Evolutionary conservation across 2,113 vertebrate species (phyloP).

Genomic region (Coregonus clupeaformis): DNA sequence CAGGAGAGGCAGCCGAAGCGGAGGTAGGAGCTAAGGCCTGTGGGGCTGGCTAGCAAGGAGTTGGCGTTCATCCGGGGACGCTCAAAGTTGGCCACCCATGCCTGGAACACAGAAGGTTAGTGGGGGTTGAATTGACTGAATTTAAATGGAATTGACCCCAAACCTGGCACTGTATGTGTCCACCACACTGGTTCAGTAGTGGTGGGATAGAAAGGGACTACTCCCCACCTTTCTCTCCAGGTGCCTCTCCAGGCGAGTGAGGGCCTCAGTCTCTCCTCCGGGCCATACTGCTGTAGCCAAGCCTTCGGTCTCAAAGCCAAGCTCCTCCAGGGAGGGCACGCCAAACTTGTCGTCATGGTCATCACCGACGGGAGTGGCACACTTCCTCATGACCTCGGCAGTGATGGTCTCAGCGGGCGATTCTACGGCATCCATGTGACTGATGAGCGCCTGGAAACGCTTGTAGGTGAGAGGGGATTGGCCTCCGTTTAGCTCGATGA

Average conservation of each 20-base stretch:
- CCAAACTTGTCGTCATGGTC: constrained; percentile 87
- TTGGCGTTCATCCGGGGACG: constrained; percentile 93
- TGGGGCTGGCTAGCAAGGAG: constrained; percentile 91
- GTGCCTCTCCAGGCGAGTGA: constrained; percentile 89
- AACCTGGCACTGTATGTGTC: neutral
- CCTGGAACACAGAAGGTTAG: constrained; percentile 68
- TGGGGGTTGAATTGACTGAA: no score
- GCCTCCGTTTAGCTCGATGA: constrained; percentile 87
- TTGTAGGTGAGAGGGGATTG: constrained; percentile 90
- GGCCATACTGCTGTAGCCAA: constrained; percentile 89
- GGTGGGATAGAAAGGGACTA: neutral
- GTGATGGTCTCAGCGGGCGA: constrained; percentile 83
- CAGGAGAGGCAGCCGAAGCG: constrained; percentile 95
- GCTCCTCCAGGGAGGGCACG: constrained; percentile 85
- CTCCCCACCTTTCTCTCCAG: constrained; percentile 87
- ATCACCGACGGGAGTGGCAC: constrained; percentile 79
- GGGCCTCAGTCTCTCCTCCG: constrained; percentile 93
- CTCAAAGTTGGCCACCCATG: constrained; percentile 96
- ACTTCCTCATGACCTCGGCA: constrained; percentile 79
- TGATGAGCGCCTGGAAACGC: constrained; percentile 85
- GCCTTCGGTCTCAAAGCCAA: constrained; percentile 93
- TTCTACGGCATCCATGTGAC: constrained; percentile 84
- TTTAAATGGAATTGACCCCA: no score
- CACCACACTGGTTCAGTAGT: neutral
- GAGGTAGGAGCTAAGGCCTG: constrained; percentile 92